Conservation (phyloP, 2,113 vertebrate species). For the Hirundichthys speculiger region DNA sequence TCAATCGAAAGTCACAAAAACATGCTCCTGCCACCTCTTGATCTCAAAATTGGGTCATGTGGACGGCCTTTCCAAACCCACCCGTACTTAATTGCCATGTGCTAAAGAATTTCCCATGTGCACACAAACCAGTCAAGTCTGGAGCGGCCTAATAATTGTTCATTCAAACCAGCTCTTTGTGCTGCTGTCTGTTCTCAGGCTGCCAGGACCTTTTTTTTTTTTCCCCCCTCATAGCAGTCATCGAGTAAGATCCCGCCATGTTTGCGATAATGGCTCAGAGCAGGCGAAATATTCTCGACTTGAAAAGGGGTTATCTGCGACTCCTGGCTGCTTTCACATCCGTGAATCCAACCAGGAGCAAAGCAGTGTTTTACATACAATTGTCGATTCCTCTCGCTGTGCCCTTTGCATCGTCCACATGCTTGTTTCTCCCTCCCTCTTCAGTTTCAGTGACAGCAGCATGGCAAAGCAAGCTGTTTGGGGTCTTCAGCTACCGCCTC, state of each 20-base stretch:
- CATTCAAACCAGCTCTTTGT: slow-evolving; percentile 71
- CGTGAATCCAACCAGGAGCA: slow-evolving; percentile 16
- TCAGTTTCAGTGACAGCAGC: slow-evolving; percentile 14
- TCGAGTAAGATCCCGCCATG: neutral
- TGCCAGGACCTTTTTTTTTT: slow-evolving; percentile 40
- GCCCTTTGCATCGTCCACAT: neutral
- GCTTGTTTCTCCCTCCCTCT: slow-evolving; percentile 28
- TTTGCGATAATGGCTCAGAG: slow-evolving; percentile 16
- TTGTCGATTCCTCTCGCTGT: slow-evolving; percentile 16
- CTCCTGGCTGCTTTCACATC: neutral
- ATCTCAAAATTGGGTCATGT: slow-evolving; percentile 68
- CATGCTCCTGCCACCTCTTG: slow-evolving; percentile 48
- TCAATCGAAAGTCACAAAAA: slow-evolving; percentile 45
- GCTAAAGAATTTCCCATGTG: slow-evolving; percentile 69
- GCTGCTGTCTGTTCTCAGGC: slow-evolving; percentile 54
- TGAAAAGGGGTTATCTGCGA: slow-evolving; percentile 25
- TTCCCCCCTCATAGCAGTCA: slow-evolving; percentile 11
- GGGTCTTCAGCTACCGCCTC: slow-evolving; percentile 26
- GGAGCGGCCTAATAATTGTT: slow-evolving; percentile 70
- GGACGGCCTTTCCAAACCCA: slow-evolving; percentile 54
- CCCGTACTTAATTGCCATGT: slow-evolving; percentile 71
- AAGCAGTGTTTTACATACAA: slow-evolving; percentile 37
- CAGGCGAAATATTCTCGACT: too few relatives aligned
- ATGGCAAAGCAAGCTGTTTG: slow-evolving; percentile 37
- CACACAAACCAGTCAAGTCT: slow-evolving; percentile 65